phyloP scores from a whole-genome alignment of 2,797 vertebrate genomes.

The Austrolebias charrua region DNA sequence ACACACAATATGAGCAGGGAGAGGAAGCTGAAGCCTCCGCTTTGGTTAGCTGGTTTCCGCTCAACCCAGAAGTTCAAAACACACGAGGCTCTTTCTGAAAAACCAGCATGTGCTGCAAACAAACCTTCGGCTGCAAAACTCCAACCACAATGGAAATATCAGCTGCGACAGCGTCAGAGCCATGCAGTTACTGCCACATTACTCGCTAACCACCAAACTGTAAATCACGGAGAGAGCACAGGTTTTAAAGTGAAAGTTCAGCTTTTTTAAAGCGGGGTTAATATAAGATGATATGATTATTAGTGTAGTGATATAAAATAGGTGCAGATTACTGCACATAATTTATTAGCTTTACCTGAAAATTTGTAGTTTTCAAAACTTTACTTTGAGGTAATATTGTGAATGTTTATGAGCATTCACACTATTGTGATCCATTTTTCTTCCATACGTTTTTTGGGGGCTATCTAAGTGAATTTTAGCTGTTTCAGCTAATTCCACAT shows the following conservation, averaged over 20 bases:
- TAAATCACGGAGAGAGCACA: background rate
- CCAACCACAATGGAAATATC: constrained; percentile 19
- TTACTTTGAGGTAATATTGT: too few relatives aligned
- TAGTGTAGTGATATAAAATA: too few relatives aligned
- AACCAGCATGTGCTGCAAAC: constrained; percentile 7
- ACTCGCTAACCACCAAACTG: constrained; percentile 14
- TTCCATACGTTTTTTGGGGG: too few relatives aligned
- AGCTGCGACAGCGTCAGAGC: background rate
- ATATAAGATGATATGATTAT: too few relatives aligned
- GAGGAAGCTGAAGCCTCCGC: constrained; percentile 17
- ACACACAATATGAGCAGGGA: constrained; percentile 2
- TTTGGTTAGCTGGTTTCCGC: constrained; percentile 46
- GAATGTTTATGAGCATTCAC: too few relatives aligned
- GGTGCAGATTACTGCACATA: too few relatives aligned
- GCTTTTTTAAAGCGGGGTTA: too few relatives aligned
- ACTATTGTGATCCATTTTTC: too few relatives aligned
- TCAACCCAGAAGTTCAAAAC: constrained; percentile 16
- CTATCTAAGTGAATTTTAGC: too few relatives aligned
- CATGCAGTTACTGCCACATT: background rate
- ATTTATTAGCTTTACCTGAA: too few relatives aligned
- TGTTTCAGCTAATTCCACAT: too few relatives aligned
- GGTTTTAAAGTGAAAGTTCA: background rate
- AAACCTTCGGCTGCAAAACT: constrained; percentile 7
- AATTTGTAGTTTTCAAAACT: too few relatives aligned
- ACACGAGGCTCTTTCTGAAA: background rate